Percentiles rank a stretch among this genome's conserved stretches.
Conservation (phyloP, 2,797 vertebrate genomes). For the Coilia nasus region DNA sequence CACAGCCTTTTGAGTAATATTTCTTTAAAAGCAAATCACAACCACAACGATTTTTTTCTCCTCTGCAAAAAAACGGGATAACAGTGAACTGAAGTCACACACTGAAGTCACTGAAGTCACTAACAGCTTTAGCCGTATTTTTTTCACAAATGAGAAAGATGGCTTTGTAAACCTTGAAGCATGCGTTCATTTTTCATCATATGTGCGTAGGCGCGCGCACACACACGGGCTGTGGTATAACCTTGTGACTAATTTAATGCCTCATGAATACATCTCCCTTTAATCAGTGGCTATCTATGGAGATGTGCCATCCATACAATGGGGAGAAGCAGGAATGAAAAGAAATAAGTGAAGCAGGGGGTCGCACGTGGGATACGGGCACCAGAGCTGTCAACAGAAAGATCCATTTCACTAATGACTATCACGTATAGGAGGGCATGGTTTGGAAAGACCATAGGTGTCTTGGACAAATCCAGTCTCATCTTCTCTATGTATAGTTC, state of each 20-base stretch:
- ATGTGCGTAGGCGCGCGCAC: too few relatives aligned
- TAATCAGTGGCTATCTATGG: constrained; percentile 67
- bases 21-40: too few relatives aligned
- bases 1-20: too few relatives aligned
- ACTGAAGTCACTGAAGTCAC: too few relatives aligned
- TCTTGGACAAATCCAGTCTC: background rate
- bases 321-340: constrained; percentile 48
- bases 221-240: constrained; percentile 49
- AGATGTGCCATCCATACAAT: constrained; percentile 48
- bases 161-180: too few relatives aligned
- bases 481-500: background rate
- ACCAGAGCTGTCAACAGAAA: constrained; percentile 55
- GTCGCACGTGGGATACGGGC: constrained; percentile 60
- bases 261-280: constrained; percentile 68
- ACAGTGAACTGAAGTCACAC: too few relatives aligned
- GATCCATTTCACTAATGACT: constrained; percentile 57
- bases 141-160: too few relatives aligned
- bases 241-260: constrained; percentile 69
- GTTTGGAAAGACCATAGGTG: constrained; percentile 1
- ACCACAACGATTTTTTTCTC: too few relatives aligned
- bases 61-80: too few relatives aligned
- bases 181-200: too few relatives aligned
- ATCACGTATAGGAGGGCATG: constrained; percentile 56
- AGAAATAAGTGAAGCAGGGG: constrained; percentile 67
- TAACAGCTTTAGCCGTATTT: too few relatives aligned